These are phyloP conservation scores for Epinotia nisella DNA, from an alignment of 2,888 invertebrate species.

Conservation along the genomic window DNA sequence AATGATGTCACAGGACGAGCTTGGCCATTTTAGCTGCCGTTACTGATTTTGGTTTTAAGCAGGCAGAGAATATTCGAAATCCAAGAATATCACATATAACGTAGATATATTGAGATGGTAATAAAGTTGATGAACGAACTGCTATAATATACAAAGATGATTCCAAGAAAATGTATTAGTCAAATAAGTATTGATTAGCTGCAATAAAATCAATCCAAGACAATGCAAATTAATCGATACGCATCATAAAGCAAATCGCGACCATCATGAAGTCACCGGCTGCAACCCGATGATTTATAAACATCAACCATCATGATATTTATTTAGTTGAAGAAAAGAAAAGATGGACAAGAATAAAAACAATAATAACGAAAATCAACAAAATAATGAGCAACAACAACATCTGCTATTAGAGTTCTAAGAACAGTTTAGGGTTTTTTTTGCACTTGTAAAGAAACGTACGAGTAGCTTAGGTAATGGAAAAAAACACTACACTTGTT, in stretches of 20 bases:
- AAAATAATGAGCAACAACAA: neutral
- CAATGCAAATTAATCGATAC: slow-evolving; percentile 32
- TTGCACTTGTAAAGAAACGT: neutral
- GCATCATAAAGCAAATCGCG: slow-evolving; percentile 33
- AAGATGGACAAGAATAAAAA: neutral
- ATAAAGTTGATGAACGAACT: neutral
- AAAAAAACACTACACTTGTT: no score
- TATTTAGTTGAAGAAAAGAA: neutral
- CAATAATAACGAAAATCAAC: neutral
- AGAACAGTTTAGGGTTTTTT: neutral
- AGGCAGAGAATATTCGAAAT: no score
- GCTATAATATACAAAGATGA: neutral
- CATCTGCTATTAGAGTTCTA: neutral
- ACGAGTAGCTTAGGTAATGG: no score
- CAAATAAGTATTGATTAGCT: neutral
- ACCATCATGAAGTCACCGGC: slow-evolving; percentile 12
- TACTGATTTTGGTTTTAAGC: no score
- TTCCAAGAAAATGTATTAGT: slow-evolving; percentile 1
- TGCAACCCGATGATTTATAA: slow-evolving; percentile 30
- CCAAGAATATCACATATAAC: no score
- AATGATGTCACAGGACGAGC: neutral
- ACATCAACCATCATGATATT: slow-evolving; percentile 18
- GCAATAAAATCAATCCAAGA: slow-evolving; percentile 17
- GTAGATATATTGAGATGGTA: no score
- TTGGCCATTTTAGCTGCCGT: neutral